A percentile compares a stretch with the other conserved stretches of the same genome.
These are phyloP conservation scores for Scophthalmus maximus DNA, from an alignment of 2,113 vertebrate species.

Conservation along the genomic window DNA sequence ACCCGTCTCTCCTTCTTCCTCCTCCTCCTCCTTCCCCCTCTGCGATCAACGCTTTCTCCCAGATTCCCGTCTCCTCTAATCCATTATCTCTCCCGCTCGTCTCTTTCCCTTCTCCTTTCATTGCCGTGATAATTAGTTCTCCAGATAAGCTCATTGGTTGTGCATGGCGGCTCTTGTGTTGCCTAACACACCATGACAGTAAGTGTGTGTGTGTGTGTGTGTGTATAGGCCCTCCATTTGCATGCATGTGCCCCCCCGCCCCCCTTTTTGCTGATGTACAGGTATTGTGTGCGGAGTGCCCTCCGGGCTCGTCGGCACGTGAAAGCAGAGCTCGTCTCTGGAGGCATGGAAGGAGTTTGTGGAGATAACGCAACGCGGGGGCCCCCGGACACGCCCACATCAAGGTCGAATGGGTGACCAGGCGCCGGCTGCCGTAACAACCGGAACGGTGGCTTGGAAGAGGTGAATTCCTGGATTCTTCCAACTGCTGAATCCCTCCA, in stretches of 20 bases:
- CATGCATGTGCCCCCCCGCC: slow-evolving; percentile 35
- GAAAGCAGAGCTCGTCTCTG: slow-evolving; percentile 60
- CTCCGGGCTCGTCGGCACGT: slow-evolving; percentile 71
- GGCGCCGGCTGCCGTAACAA: background rate
- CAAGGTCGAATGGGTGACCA: background rate
- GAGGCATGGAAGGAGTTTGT: slow-evolving; percentile 28
- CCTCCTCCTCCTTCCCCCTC: no score
- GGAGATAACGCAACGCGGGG: slow-evolving; percentile 46
- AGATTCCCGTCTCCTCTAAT: slow-evolving; percentile 20
- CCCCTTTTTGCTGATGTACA: slow-evolving; percentile 28
- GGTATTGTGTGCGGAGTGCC: slow-evolving; percentile 49
- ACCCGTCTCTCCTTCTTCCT: slow-evolving; percentile 5
- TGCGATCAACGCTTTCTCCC: slow-evolving; percentile 3
- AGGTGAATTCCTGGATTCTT: slow-evolving; percentile 18
- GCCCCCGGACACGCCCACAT: slow-evolving; percentile 6
- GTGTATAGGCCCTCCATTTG: slow-evolving; percentile 8
- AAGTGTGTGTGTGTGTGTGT: slow-evolving; percentile 33
- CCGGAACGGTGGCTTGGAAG: slow-evolving; percentile 9
- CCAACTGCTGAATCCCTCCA: background rate
- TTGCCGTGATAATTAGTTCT: slow-evolving; percentile 65
- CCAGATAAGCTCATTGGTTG: slow-evolving; percentile 57
- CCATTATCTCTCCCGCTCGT: slow-evolving; percentile 32
- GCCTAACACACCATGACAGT: slow-evolving; percentile 38
- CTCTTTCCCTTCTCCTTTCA: slow-evolving; percentile 26
- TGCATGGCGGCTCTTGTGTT: slow-evolving; percentile 47